Percentiles rank a stretch among this genome's conserved stretches.
Conservation (phyloP, 2,888 invertebrate genomes). For the Mactromeris polynyma region DNA sequence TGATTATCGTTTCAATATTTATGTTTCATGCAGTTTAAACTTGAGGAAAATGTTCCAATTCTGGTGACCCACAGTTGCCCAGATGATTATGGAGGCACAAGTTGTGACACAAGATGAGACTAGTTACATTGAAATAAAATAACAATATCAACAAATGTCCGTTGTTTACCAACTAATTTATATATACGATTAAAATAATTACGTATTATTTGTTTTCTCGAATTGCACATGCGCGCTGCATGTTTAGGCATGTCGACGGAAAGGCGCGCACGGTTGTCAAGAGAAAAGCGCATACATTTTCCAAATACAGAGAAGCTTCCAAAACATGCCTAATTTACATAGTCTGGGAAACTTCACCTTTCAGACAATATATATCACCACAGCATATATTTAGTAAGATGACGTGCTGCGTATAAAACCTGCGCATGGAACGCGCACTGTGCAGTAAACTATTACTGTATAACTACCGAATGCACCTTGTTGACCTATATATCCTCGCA, state of each 20-base stretch:
- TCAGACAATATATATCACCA: constrained; percentile 9
- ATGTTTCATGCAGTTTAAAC: no score
- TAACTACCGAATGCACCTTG: constrained; percentile 5
- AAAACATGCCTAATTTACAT: neutral
- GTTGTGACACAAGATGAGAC: no score
- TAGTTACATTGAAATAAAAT: no score
- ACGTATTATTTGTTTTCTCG: no score
- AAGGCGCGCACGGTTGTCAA: neutral
- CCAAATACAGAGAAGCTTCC: neutral
- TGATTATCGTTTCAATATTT: no score
- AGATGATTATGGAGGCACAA: no score
- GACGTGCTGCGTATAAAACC: constrained; percentile 11
- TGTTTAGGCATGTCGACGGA: neutral
- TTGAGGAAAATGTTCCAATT: no score
- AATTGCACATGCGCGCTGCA: neutral
- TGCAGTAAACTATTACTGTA: neutral
- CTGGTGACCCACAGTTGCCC: no score
- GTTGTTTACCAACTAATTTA: no score
- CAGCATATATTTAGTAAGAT: constrained; percentile 17
- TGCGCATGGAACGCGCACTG: constrained; percentile 30
- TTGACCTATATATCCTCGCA: constrained; percentile 25
- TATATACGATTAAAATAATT: no score
- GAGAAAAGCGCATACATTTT: constrained; percentile 13
- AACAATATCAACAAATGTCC: no score
- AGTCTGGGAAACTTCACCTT: constrained; percentile 5